Percentiles rank a stretch among this genome's conserved stretches.
Conservation (phyloP, 2,888 invertebrate genomes). For the Euphydryas editha region DNA sequence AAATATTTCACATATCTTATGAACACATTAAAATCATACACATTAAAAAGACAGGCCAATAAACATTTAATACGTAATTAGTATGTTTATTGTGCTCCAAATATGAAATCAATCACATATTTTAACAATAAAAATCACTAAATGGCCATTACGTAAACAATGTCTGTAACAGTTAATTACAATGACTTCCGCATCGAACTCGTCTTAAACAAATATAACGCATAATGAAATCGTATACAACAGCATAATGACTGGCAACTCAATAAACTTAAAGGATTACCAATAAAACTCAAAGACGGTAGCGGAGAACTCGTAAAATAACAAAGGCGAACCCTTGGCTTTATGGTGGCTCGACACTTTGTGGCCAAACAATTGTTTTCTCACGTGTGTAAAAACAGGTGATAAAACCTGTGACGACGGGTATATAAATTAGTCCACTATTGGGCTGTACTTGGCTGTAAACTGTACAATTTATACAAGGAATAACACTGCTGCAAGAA, state of each 20-base stretch:
- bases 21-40: neutral
- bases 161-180: neutral
- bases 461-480: neutral
- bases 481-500: neutral
- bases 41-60: neutral
- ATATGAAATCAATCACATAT: neutral
- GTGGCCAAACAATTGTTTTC: conserved; percentile 73
- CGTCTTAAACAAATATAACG: conserved; percentile 18
- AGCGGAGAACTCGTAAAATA: conserved; percentile 51
- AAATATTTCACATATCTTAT: neutral
- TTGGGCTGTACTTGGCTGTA: neutral
- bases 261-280: conserved; percentile 57
- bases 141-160: neutral
- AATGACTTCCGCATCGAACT: conserved; percentile 11
- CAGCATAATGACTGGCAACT: conserved; percentile 41
- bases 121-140: neutral
- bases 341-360: conserved; percentile 56
- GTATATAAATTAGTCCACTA: neutral
- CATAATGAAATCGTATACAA: conserved; percentile 35
- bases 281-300: conserved; percentile 60
- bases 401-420: conserved; percentile 49
- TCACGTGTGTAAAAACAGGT: conserved; percentile 64
- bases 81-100: neutral
- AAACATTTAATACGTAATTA: neutral
- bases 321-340: conserved; percentile 46